Conservation (phyloP, 2,797 vertebrate species). For the Poliocrania exsul region DNA sequence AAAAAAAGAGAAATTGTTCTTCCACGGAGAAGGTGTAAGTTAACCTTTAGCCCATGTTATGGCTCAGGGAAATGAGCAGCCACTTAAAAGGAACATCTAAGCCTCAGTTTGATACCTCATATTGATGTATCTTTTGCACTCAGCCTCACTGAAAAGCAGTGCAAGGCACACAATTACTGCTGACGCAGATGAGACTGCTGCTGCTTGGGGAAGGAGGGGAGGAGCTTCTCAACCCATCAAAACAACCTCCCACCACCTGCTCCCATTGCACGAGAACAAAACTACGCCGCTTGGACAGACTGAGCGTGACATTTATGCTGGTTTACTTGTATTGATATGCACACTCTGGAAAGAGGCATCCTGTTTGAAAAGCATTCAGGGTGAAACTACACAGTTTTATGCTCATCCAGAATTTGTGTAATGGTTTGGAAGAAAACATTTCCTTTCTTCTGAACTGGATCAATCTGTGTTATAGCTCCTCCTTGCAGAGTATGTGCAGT, state of each 20-base stretch:
- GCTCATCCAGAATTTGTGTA: neutral
- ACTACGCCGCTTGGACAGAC: constrained; percentile 61
- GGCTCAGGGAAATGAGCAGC: constrained; percentile 69
- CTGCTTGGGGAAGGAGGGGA: constrained; percentile 78
- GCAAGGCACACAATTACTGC: constrained; percentile 79
- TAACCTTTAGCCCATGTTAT: constrained; percentile 66
- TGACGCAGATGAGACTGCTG: constrained; percentile 79
- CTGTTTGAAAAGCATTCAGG: neutral
- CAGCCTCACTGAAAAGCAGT: constrained; percentile 70
- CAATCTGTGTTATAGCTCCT: constrained; percentile 23
- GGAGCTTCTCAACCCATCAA: constrained; percentile 82
- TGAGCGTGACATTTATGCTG: neutral
- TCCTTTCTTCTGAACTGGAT: neutral
- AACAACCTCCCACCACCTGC: constrained; percentile 84
- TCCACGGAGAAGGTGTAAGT: constrained; percentile 45
- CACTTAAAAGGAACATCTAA: constrained; percentile 68
- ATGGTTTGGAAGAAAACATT: constrained; percentile 5
- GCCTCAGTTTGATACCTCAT: constrained; percentile 67
- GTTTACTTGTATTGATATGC: neutral
- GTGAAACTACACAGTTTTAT: neutral
- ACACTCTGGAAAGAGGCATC: neutral
- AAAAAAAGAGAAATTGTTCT: neutral
- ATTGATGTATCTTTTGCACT: constrained; percentile 72
- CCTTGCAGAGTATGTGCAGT: neutral
- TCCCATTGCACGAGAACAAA: constrained; percentile 74